phyloP scores from a whole-genome alignment of 2,888 invertebrate genomes.

The Trachelus tabidus region DNA sequence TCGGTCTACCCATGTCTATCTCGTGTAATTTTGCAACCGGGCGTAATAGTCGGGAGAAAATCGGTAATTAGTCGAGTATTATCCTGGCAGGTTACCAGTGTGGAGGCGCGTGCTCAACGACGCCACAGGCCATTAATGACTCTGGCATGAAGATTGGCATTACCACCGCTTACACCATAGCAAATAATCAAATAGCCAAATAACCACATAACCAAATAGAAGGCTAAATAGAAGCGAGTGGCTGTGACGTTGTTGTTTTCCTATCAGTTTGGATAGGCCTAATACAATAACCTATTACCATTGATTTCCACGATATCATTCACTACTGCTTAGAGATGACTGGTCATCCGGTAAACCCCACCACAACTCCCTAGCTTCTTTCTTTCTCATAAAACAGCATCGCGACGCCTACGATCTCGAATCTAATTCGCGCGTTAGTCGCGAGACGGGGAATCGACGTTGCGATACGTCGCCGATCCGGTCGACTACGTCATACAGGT shows the following conservation, averaged over 20 bases:
- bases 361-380: background rate
- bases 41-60: constrained; percentile 13
- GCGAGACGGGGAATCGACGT: background rate
- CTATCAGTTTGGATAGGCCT: background rate
- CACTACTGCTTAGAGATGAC: background rate
- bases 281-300: background rate
- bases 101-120: background rate
- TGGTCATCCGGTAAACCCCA: background rate
- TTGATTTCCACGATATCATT: background rate
- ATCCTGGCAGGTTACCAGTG: background rate
- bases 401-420: constrained; percentile 50
- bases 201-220: background rate
- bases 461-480: constrained; percentile 35
- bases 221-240: background rate
- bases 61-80: constrained; percentile 21
- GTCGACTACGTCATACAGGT: constrained; percentile 61
- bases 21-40: constrained; percentile 15
- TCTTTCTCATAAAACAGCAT: background rate
- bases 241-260: background rate
- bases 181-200: background rate
- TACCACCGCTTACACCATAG: background rate
- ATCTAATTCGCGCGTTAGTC: constrained; percentile 45
- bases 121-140: background rate
- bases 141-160: background rate
- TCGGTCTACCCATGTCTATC: background rate